Evolutionary conservation across 2,888 invertebrate species (phyloP).

Genomic region (Euclidia mi): DNA sequence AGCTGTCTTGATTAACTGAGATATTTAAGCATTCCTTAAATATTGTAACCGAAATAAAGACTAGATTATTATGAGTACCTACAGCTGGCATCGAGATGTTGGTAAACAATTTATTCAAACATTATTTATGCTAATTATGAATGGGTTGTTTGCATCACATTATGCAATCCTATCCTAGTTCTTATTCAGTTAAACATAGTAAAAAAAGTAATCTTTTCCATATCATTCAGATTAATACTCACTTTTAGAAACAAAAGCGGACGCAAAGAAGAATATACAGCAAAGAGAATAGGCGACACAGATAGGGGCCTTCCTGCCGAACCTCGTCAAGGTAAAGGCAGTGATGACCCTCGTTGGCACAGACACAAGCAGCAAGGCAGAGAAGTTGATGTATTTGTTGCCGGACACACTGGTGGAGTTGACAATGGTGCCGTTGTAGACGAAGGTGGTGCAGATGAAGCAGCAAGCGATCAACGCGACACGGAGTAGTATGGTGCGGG

Average conservation of each 20-base stretch:
- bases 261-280: constrained; percentile 87
- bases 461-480: constrained; percentile 85
- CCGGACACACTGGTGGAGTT: constrained; percentile 94
- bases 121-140: too few species aligned
- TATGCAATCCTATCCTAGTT: too few species aligned
- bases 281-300: constrained; percentile 83
- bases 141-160: too few species aligned
- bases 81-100: too few species aligned
- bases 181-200: too few species aligned
- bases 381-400: constrained; percentile 94
- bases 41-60: too few species aligned
- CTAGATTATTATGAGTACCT: too few species aligned
- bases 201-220: too few species aligned
- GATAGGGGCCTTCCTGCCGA: constrained; percentile 89
- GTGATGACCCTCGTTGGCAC: constrained; percentile 90
- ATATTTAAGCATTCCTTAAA: too few species aligned
- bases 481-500: constrained; percentile 73
- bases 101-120: too few species aligned
- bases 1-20: too few species aligned
- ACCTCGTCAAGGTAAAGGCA: constrained; percentile 90
- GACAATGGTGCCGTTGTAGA: constrained; percentile 94
- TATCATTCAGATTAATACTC: constrained; percentile 51
- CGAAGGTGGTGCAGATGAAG: constrained; percentile 93
- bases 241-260: constrained; percentile 89
- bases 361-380: constrained; percentile 91